Base-by-base conservation (phyloP, 2,797 vertebrate genomes). In the Helarctos malayanus region DNA sequence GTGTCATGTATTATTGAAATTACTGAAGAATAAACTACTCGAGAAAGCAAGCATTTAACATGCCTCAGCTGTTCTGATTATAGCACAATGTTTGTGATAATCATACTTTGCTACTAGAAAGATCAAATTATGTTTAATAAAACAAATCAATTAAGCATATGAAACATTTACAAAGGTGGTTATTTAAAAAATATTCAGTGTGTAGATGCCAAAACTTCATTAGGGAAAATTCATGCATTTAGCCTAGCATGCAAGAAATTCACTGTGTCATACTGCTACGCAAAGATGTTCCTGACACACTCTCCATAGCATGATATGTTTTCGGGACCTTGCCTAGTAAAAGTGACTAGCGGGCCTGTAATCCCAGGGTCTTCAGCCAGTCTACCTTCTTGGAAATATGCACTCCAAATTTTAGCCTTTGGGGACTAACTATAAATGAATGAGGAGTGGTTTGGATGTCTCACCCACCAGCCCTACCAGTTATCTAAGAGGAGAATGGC, bases 41-140 rank as follows among this genome's bases (percentile, higher is more conserved):
- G 52, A 65, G 91, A 94, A 88, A 81, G 59, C 23, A 90, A 88
- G 12, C 5, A 76, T 92, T 92, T 96, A 91, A 54, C 12, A 75
- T 69, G 69, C 3, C 32, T 89, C 35, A 56, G 88, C 56, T 89
- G 23, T 88, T 96, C 52, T 96, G 61, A 78, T 93, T 96, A 59
- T 0, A 68, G 68, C 32, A 75, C 84, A 85, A 75, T 89, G 75
- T 89, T 97, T 94, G 41, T 69, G 73, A 91, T 94, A 89, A 93
- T 93, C 38, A 89, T 65, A 49, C 32, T 88, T 95, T n/a, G 56
- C 71, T 75, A 84, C 80, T 87, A 93, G 71, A 81, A 95, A 56
- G 35, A 80, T 91, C 57, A 84, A 97, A 85, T 93, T 82, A 63
- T 63, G 63, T 88, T 95, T 94, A 89, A 93, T 47, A 91, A 92